Evolutionary conservation across 2,797 vertebrate genomes (phyloP), one percentile per base, ranked within the genome.

Genomic region (Vespertilio murinus): DNA sequence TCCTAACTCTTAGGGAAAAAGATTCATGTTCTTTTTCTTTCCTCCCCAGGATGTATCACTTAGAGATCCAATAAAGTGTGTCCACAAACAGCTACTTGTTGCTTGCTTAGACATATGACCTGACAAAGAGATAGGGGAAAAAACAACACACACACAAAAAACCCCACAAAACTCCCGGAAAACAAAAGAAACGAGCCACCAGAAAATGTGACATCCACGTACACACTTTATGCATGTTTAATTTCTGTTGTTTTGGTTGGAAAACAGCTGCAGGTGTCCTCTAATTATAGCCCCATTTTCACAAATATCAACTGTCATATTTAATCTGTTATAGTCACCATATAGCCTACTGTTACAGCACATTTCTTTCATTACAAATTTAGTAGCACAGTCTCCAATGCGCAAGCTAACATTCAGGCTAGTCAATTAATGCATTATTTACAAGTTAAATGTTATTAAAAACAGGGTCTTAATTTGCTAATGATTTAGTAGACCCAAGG

Each of bases 351-450:
- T 98, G 97, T 95, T 98, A 97, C 94, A 96, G 97, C 94, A 92
- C 97, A 90, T 96, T 98, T 98, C 98, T 98, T 98, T 98, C 98
- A 98, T 98, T 98, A 98, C 96, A 95, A 98, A 98, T 98, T 98
- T 98, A 98, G 98, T 97, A 97, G 97, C 97, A 97, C 97, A 98
- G 98, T 98, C 98, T 98, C 98, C 93, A 98, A 98, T 98, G 97
- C 98, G 98, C 98, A 98, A 98, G 98, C 98, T 98, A 98, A 98
- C 99, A 98, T 99, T 99, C 98, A 98, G 98, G 97, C 98, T 98
- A 99, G 98, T 98, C 99, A 99, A 99, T 99, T 98, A 99, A 99
- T 99, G 98, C 98, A 99, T 99, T 99, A 99, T 99, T 99, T 99
- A 99, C 99, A 99, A 99, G 99, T 98, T 98, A 98, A 98, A 99